phyloP scores from a whole-genome alignment of 1,140 invertebrate genomes.

The Cydia amplana region DNA sequence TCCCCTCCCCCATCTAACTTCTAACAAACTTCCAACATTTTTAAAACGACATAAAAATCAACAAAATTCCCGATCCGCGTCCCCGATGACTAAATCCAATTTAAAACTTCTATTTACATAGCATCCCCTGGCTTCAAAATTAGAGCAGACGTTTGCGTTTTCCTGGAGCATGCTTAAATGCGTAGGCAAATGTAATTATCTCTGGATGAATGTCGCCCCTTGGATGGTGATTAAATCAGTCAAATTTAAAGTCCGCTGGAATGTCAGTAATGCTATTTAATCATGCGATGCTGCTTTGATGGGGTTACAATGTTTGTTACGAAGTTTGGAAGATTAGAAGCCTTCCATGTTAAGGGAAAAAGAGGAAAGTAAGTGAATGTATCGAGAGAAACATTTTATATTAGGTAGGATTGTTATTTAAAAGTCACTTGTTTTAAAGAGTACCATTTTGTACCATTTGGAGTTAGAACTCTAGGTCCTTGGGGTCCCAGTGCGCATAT shows the following conservation, averaged over 20 bases:
- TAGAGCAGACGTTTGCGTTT: constrained; percentile 22
- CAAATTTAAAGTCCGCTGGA: constrained; percentile 32
- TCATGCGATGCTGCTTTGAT: constrained; percentile 22
- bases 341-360: background rate
- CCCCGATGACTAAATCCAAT: constrained; percentile 29
- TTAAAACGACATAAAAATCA: constrained; percentile 26
- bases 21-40: constrained; percentile 29
- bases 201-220: constrained; percentile 31
- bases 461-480: too few species aligned
- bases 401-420: background rate
- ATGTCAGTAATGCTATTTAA: constrained; percentile 30
- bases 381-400: background rate
- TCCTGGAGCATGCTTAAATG: constrained; percentile 30
- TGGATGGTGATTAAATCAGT: constrained; percentile 25
- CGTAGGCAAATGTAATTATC: constrained; percentile 34
- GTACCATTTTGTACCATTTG: too few species aligned
- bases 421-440: background rate
- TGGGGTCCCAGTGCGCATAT: too few species aligned
- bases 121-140: constrained; percentile 16
- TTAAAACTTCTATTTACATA: constrained; percentile 32
- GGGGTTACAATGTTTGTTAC: constrained; percentile 20
- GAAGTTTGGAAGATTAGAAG: constrained; percentile 6
- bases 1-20: background rate
- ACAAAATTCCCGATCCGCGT: constrained; percentile 31
- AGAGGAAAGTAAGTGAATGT: background rate